These are phyloP conservation scores for Arctia plantaginis DNA, from an alignment of 2,888 invertebrate species.

Conservation along the genomic window DNA sequence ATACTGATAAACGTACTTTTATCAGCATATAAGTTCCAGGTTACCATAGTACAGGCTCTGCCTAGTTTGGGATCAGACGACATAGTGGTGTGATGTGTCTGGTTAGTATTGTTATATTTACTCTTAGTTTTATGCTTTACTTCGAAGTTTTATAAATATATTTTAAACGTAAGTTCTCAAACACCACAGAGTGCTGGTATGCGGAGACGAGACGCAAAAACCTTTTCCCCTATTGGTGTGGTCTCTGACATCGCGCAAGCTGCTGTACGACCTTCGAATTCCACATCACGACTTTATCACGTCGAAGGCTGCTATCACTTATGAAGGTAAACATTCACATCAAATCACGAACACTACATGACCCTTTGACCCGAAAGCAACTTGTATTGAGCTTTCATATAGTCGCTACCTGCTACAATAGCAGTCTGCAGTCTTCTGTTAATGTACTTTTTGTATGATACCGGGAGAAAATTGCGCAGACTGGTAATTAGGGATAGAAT, in stretches of 20 bases:
- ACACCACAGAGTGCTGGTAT: slow-evolving; percentile 90
- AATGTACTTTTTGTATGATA: too few relatives aligned
- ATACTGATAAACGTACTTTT: too few relatives aligned
- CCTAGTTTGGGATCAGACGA: too few relatives aligned
- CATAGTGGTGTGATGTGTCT: too few relatives aligned
- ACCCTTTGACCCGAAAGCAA: not conserved
- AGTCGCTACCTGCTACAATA: not conserved
- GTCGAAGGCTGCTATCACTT: slow-evolving; percentile 93
- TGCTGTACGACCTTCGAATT: slow-evolving; percentile 94
- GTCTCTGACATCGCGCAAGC: slow-evolving; percentile 93
- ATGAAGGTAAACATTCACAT: slow-evolving; percentile 87
- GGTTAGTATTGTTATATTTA: too few relatives aligned
- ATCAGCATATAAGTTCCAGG: too few relatives aligned
- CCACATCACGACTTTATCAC: slow-evolving; percentile 96
- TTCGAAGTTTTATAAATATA: not conserved
- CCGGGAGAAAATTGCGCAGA: too few relatives aligned
- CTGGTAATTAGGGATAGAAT: too few relatives aligned
- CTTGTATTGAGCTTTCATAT: not conserved
- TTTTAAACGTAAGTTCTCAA: not conserved
- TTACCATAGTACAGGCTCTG: too few relatives aligned
- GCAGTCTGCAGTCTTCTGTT: not conserved
- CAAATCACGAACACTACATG: not conserved
- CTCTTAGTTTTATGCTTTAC: too few relatives aligned
- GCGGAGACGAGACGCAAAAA: slow-evolving; percentile 97
- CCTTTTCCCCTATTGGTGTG: slow-evolving; percentile 96